Evolutionary conservation across 2,113 vertebrate genomes (phyloP).

Genomic region (Eulemur rufifrons): DNA sequence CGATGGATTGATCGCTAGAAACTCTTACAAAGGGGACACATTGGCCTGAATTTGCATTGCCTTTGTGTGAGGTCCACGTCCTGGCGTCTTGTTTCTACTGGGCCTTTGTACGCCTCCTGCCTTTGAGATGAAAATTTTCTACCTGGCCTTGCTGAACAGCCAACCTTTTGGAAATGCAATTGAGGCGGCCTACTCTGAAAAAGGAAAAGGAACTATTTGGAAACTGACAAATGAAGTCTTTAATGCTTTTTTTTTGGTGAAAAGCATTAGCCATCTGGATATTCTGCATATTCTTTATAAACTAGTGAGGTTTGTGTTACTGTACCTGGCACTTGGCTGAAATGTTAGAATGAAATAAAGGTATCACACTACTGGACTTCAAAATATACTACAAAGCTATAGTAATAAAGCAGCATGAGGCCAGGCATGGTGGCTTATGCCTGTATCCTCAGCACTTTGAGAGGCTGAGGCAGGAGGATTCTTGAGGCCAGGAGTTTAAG

Average conservation of each 20-base stretch:
- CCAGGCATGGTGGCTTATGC: too few species aligned
- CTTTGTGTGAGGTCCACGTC: not conserved
- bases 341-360: not conserved
- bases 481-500: too few species aligned
- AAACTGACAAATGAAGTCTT: not conserved
- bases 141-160: not conserved
- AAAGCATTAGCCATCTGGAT: not conserved
- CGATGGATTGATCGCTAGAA: not conserved
- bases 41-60: not conserved
- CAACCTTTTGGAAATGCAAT: not conserved
- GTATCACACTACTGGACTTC: too few species aligned
- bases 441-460: too few species aligned
- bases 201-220: not conserved
- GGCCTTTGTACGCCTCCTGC: too few species aligned
- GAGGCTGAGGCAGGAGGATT: too few species aligned
- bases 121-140: not conserved
- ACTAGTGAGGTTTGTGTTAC: not conserved
- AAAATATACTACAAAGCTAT: too few species aligned
- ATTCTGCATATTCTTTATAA: not conserved
- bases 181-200: not conserved
- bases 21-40: not conserved
- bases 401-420: too few species aligned
- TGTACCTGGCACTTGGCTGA: not conserved
- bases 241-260: not conserved
- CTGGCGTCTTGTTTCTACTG: too few species aligned